A percentile compares a stretch with the other conserved stretches of the same genome.
phyloP scores from a whole-genome alignment of 2,888 invertebrate species.

The Lepidocyrtoides sp. region DNA sequence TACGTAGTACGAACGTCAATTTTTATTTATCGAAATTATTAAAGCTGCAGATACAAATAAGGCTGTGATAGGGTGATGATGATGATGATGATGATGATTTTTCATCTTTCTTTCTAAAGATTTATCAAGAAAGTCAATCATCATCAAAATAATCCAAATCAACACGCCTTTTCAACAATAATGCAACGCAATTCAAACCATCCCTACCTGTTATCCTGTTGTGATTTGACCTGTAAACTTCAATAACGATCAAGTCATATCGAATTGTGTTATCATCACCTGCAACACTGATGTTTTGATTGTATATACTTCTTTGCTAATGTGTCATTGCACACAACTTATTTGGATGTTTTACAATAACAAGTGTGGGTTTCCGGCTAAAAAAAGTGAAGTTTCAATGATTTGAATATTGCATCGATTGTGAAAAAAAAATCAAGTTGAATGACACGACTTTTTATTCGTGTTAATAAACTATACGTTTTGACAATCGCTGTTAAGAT shows the following conservation, averaged over 20 bases:
- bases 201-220: background rate
- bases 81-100: no score
- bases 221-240: constrained; percentile 32
- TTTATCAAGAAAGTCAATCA: no score
- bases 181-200: background rate
- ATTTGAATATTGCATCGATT: background rate
- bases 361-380: background rate
- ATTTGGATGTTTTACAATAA: background rate
- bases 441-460: no score
- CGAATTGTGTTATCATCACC: no score
- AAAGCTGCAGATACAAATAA: no score
- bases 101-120: no score
- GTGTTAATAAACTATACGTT: no score
- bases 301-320: background rate
- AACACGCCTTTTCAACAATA: constrained; percentile 3
- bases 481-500: no score
- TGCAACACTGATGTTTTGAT: no score
- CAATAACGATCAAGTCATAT: background rate
- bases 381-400: background rate
- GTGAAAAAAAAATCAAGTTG: background rate
- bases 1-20: no score
- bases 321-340: background rate
- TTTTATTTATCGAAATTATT: no score
- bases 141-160: background rate
- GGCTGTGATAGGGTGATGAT: background rate